A percentile compares a stretch with the other conserved stretches of the same genome.
phyloP scores from a whole-genome alignment of 2,797 vertebrate species.

The Florisuga fusca region DNA sequence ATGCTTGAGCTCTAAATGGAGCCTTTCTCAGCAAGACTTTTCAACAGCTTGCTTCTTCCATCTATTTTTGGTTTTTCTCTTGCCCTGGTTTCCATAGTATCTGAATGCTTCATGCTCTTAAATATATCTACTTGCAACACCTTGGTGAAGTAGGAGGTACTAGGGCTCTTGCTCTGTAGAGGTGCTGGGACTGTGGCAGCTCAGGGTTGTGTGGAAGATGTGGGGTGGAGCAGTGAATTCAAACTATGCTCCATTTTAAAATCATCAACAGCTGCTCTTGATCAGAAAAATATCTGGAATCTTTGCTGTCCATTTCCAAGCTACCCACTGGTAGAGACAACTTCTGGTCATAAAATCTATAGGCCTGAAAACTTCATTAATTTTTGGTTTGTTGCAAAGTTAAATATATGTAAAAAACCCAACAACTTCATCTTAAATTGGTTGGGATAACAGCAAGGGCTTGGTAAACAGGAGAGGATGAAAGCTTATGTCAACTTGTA shows the following conservation, averaged over 20 bases:
- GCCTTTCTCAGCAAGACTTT: conserved; percentile 39
- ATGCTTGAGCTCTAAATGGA: conserved; percentile 15
- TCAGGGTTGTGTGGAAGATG: neutral
- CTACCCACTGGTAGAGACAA: neutral
- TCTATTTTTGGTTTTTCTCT: conserved; percentile 61
- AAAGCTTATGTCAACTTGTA: neutral
- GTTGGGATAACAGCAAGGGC: neutral
- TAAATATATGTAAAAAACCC: neutral
- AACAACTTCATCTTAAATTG: neutral
- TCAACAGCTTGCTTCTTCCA: conserved; percentile 47
- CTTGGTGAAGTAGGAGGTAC: conserved; percentile 54
- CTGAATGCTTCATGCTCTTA: conserved; percentile 50
- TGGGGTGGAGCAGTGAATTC: neutral
- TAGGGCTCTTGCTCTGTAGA: neutral
- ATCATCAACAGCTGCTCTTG: neutral
- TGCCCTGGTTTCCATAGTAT: conserved; percentile 70
- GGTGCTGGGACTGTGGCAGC: conserved; percentile 7
- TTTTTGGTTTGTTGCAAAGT: neutral
- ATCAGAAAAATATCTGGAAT: neutral
- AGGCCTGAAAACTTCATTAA: neutral
- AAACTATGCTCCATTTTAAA: neutral
- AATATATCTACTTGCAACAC: conserved; percentile 58
- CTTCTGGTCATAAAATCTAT: neutral
- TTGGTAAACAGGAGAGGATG: neutral
- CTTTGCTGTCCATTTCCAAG: neutral